Base-by-base conservation (phyloP, 37 sponge, comb jelly and placozoan genomes). In the Cladorhizidae sp. region DNA sequence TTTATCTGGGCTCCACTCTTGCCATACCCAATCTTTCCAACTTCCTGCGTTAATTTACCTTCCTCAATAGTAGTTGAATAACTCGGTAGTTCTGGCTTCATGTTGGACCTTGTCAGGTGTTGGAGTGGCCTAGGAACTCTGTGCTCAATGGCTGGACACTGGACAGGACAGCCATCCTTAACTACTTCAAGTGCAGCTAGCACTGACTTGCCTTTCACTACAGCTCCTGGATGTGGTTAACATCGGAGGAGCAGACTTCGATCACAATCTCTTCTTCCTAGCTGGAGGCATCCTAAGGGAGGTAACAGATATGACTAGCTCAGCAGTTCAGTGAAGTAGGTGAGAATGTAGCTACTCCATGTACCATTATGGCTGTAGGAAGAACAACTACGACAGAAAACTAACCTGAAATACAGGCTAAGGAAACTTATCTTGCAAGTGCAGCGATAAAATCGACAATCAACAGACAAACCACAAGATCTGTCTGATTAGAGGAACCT, bases 11-110 rank as follows among this genome's bases (percentile, higher is more conserved):
- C 76, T 22, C 78, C 14, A n/a, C 78, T 77, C 51, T 77, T 85
- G 3, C 85, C 78, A 85, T 85, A 85, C 12, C 85, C 85, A 69
- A 58, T 43, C 45, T 85, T 3, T 5, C 67, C 71, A 36, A 52
- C 70, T 14, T 67, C 63, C 32, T 57, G 23, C 29, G 75, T 39
- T 45, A 57, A 74, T 2, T 41, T 25, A 56, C 49, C 40, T 51
- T 82, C 64, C 73, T 82, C 81, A 43, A 2, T 39, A 7, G 7
- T 38, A 58, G 67, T 55, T 7, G 75, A 32, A 25, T 83, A 83
- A 11, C 70, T 64, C 67, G 39, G n/a, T 23, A 68, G 84, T 3
- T 77, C 84, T 52, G 76, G 76, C 40, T 75, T 83, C 39, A 56
- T 73, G 75, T 23, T 25, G 41, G n/a, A 72, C n/a, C 37, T 67